Conservation (phyloP, 2,888 invertebrate genomes). For the Orthosia cruda region DNA sequence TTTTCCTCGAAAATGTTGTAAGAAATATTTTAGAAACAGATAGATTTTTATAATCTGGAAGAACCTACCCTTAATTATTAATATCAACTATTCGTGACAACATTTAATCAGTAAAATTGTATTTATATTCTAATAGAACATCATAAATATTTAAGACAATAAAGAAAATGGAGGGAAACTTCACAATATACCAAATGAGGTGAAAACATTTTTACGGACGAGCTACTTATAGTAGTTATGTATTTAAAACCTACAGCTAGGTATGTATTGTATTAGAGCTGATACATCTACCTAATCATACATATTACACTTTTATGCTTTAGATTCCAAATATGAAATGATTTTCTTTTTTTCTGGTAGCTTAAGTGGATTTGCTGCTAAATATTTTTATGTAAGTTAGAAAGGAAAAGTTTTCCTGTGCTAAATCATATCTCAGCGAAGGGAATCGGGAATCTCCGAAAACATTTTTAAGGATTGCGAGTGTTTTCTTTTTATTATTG, state of each 20-base stretch:
- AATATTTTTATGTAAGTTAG: slow-evolving; percentile 12
- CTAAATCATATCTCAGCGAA: slow-evolving; percentile 47
- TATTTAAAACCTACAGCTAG: slow-evolving; percentile 9
- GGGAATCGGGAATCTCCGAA: not conserved
- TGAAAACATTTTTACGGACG: not conserved
- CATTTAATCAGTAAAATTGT: no score
- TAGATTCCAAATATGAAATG: slow-evolving; percentile 12
- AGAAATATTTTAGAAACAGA: not conserved
- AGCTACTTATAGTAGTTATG: not conserved
- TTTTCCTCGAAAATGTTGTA: not conserved
- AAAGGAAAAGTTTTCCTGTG: slow-evolving; percentile 20
- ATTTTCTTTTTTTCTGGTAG: slow-evolving; percentile 23
- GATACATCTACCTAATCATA: slow-evolving; percentile 22
- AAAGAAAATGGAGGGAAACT: slow-evolving; percentile 11
- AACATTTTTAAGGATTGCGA: slow-evolving; percentile 11
- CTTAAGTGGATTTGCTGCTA: slow-evolving; percentile 9
- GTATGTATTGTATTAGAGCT: slow-evolving; percentile 11
- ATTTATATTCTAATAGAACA: no score
- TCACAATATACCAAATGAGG: no score
- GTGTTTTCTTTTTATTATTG: slow-evolving; percentile 21
- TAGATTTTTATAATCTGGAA: no score
- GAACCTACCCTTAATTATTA: no score
- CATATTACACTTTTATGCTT: slow-evolving; percentile 9
- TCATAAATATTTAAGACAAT: no score
- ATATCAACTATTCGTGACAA: no score